A percentile compares a stretch with the other conserved stretches of the same genome.
Conservation (phyloP, 2,797 vertebrate genomes). For the Lagothrix lagotricha region DNA sequence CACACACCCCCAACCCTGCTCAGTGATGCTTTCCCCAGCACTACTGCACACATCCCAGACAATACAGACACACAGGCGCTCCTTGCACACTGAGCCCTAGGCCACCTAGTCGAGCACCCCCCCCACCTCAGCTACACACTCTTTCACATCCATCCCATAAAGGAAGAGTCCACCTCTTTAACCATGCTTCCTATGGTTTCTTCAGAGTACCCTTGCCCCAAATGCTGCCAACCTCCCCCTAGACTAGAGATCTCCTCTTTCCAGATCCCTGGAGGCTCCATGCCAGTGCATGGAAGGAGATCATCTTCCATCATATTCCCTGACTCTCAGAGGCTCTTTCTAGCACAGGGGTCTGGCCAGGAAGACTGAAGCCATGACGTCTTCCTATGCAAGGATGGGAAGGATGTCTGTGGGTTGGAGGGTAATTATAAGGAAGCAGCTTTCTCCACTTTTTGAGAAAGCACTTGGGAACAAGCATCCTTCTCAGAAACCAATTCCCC, state of each 20-base stretch:
- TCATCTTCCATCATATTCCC: background rate
- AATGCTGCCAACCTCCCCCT: background rate
- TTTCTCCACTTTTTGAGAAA: slow-evolving; percentile 55
- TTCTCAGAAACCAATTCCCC: background rate
- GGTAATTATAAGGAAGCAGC: background rate
- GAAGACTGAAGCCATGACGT: background rate
- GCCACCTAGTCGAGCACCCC: background rate
- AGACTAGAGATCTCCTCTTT: background rate
- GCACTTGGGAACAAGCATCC: background rate
- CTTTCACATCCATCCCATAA: background rate
- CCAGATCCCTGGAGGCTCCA: background rate
- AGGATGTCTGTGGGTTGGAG: background rate
- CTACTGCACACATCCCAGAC: background rate
- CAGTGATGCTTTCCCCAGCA: background rate
- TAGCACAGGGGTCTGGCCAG: background rate
- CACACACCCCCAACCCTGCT: background rate
- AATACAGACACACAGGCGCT: background rate
- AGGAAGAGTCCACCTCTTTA: background rate
- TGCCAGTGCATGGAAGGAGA: fast-evolving
- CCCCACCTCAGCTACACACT: background rate
- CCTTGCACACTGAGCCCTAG: background rate
- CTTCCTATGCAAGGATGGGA: background rate
- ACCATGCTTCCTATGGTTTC: background rate
- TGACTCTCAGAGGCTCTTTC: background rate
- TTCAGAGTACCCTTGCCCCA: background rate